Percentiles rank a stretch among this genome's conserved stretches.
Evolutionary conservation across 2,888 invertebrate genomes (phyloP).

Genomic region (Diarsia rubi): DNA sequence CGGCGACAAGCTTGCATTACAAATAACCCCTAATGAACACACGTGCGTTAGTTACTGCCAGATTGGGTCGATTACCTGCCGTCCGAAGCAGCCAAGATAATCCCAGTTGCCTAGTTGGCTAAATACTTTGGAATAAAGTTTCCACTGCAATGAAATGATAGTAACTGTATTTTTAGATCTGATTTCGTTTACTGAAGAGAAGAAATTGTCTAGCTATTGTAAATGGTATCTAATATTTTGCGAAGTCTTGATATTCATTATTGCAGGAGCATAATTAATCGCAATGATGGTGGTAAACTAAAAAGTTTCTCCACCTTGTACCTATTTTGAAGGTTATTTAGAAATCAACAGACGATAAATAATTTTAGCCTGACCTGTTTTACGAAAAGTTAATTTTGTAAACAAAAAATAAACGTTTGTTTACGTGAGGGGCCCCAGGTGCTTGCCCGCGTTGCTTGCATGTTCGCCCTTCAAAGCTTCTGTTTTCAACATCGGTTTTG

Average conservation of each 20-base stretch:
- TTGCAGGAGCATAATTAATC: background rate
- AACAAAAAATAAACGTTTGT: conserved; percentile 47
- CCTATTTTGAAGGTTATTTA: conserved; percentile 17
- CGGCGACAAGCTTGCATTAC: conserved; percentile 86
- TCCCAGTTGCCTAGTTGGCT: conserved; percentile 46
- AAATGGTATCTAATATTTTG: background rate
- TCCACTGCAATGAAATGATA: conserved; percentile 19
- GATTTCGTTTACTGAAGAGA: conserved; percentile 20
- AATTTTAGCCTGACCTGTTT: conserved; percentile 44
- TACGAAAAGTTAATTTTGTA: conserved; percentile 36
- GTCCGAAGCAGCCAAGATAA: conserved; percentile 54
- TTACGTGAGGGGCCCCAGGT: conserved; percentile 53
- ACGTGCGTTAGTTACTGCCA: conserved; percentile 77
- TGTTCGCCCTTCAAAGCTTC: conserved; percentile 14
- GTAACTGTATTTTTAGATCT: conserved; percentile 32
- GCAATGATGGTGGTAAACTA: background rate
- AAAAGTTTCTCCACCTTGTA: conserved; percentile 1
- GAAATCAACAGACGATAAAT: conserved; percentile 1
- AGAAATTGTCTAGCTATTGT: background rate
- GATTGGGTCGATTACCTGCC: conserved; percentile 79
- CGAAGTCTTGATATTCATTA: background rate
- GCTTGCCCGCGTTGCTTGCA: conserved; percentile 26
- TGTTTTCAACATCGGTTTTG: conserved; percentile 23
- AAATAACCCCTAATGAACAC: conserved; percentile 88
- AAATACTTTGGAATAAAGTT: background rate